phyloP scores from a whole-genome alignment of 2,888 invertebrate genomes.

The Nebria brevicollis region DNA sequence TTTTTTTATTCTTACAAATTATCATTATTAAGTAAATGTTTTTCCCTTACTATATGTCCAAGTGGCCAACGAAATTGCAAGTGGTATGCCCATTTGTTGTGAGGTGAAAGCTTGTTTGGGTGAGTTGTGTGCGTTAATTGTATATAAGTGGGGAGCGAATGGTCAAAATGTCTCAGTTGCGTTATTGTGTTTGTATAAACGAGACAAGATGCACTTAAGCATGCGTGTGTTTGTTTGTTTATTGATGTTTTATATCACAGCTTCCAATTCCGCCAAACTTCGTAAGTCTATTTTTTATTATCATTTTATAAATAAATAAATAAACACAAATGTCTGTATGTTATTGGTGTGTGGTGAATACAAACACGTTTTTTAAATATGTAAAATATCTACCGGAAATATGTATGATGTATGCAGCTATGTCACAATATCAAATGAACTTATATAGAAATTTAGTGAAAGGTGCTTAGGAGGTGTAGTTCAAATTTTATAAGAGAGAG shows the following conservation, averaged over 20 bases:
- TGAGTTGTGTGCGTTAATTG: background rate
- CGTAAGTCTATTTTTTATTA: slow-evolving; percentile 20
- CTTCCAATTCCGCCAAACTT: slow-evolving; percentile 26
- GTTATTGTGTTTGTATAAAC: background rate
- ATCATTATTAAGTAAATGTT: background rate
- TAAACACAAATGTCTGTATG: no score
- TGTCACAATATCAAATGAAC: no score
- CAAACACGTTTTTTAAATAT: no score
- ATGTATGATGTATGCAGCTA: no score
- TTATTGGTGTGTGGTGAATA: no score
- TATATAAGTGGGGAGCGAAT: background rate
- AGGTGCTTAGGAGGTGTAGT: no score
- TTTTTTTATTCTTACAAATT: no score
- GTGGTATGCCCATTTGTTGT: background rate
- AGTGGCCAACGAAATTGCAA: background rate
- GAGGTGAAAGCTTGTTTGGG: background rate
- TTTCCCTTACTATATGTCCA: background rate
- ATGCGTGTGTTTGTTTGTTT: background rate
- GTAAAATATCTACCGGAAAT: no score
- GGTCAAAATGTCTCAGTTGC: background rate
- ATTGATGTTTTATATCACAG: background rate
- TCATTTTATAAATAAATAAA: no score
- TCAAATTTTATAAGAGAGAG: no score
- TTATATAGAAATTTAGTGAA: no score
- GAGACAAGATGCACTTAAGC: background rate